Evolutionary conservation across 2,888 invertebrate genomes (phyloP).

Genomic region (Atethmia centrago): DNA sequence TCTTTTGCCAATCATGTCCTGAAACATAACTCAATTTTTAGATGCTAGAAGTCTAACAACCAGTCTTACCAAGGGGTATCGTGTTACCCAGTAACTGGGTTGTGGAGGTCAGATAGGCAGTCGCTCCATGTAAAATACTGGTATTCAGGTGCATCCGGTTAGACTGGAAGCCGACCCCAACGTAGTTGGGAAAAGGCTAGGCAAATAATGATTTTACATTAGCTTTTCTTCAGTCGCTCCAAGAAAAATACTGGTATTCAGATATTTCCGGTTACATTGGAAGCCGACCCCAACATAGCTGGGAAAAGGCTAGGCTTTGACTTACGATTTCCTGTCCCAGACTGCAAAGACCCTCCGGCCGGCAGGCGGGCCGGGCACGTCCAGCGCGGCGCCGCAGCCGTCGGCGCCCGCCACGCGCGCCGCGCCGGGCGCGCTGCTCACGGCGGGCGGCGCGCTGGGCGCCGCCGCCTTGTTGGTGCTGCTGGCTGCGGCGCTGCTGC

Average conservation of each 20-base stretch:
- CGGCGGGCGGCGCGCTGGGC: conserved; percentile 85
- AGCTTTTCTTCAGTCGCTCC: too few species aligned
- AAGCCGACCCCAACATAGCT: not conserved
- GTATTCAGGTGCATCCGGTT: too few species aligned
- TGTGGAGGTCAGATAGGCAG: too few species aligned
- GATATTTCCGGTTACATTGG: not conserved
- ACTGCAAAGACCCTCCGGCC: conserved; percentile 73
- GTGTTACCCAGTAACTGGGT: too few species aligned
- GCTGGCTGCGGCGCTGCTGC: conserved; percentile 78
- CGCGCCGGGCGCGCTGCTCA: conserved; percentile 79
- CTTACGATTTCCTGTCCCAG: conserved; percentile 40
- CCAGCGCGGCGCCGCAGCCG: conserved; percentile 67
- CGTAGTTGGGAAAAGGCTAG: too few species aligned
- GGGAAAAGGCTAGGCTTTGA: not conserved
- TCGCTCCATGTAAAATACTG: too few species aligned
- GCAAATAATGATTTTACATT: too few species aligned
- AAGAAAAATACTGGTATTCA: conserved; percentile 4
- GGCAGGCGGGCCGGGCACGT: conserved; percentile 38
- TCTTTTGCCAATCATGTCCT: too few species aligned
- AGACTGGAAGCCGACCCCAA: too few species aligned
- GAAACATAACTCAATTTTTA: too few species aligned
- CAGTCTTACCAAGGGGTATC: too few species aligned
- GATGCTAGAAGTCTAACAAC: too few species aligned
- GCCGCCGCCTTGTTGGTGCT: conserved; percentile 81
- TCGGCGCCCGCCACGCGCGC: conserved; percentile 64